Evolutionary conservation across 1,140 invertebrate species (phyloP), one percentile per base, ranked within the genome.

Genomic region (Pseudomyrmex sp.): DNA sequence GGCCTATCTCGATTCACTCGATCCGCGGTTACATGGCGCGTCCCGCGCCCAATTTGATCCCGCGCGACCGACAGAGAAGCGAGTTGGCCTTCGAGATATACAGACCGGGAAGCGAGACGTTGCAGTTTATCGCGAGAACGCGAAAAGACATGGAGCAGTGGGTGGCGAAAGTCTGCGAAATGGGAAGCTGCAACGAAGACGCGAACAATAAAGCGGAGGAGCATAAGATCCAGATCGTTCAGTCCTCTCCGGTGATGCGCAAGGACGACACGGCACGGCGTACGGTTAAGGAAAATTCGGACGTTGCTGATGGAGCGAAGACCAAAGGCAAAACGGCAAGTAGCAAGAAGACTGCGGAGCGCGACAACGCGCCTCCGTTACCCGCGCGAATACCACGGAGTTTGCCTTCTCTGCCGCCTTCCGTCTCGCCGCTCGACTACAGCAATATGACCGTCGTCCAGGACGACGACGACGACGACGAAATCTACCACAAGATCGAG

Each of bases 401-500:
- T 82, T 82, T 94, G 10, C 93, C 93, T 18, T 91, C 92, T 0
- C 54, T 93, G 10, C 93, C 93, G 0, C 54, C 79, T 8, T 84
- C 69, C 4, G 74, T 83, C 61, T 50, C 88, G 9, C 23, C 46
- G 0, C 4, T 63, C 0, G 72, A 85, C 0, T 86, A 82, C 5
- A 87, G 35, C 35, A 35, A 35, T 5, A 35, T 35, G 80, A 46
- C 82, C 84, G 82, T 85, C 0, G 59, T 84, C 0, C 87, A 91
- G 2, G 86, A 85, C 8, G 72, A 58, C 18, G 91, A 93, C 13
- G 91, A 94, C 2, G 91, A 93, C 9, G 93, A 94, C 18, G 91
- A 92, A 12, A 91, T 94, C 70, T 94, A 94, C 74, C 91, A 94
- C 12, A 91, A 88, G 62, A 94, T 94, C 7, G 93, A 94, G 63